These are phyloP conservation scores for Phymatocera aterrima DNA, from an alignment of 2,888 invertebrate genomes.

Conservation along the genomic window DNA sequence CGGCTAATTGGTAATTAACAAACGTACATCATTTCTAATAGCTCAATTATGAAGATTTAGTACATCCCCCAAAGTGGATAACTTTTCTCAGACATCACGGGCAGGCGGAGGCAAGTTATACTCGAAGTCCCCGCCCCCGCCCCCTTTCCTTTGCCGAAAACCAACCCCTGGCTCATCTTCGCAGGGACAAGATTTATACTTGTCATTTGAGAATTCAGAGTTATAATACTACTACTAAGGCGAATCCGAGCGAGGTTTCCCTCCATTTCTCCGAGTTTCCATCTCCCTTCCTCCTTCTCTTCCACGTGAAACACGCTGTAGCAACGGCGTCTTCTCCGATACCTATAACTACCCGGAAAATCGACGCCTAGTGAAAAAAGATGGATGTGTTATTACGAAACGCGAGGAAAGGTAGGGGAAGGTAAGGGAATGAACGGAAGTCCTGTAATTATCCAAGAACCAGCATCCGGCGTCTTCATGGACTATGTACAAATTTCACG, in stretches of 20 bases:
- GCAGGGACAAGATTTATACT: constrained; percentile 1
- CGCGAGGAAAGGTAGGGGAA: too few species aligned
- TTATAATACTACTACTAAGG: neutral
- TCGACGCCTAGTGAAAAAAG: neutral
- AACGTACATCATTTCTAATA: constrained; percentile 32
- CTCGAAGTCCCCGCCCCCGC: neutral
- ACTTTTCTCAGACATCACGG: constrained; percentile 5
- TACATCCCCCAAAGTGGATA: constrained; percentile 9
- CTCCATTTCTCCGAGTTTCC: neutral
- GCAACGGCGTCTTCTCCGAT: neutral
- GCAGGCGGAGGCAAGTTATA: constrained; percentile 8
- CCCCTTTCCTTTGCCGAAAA: too few species aligned
- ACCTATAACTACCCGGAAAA: neutral
- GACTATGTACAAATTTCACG: neutral
- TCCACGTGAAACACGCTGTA: too few species aligned
- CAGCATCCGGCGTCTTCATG: neutral
- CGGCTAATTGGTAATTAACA: constrained; percentile 32
- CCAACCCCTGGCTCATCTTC: neutral
- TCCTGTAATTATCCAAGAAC: constrained; percentile 8
- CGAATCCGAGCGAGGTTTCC: neutral
- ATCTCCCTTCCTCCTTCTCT: neutral
- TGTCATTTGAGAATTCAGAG: constrained; percentile 9
- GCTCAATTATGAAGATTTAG: constrained; percentile 32
- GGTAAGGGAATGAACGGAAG: too few species aligned
- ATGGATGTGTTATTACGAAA: neutral